Base-by-base conservation (phyloP, 2,888 invertebrate genomes). In the Steromphala cineraria region DNA sequence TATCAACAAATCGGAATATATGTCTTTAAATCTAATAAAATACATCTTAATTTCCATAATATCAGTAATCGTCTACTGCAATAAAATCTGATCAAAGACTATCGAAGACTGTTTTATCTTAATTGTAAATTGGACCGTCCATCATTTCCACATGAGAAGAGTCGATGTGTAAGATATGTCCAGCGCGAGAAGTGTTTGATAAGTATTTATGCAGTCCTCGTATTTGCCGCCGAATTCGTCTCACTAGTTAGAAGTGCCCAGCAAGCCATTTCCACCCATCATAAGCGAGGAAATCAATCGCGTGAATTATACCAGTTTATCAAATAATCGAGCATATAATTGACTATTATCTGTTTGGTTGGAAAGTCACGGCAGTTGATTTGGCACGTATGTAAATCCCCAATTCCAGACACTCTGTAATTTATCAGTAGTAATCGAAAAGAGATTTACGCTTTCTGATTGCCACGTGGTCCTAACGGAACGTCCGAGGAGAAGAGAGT, bases 351-450 rank as follows among this genome's bases (percentile, higher is more conserved):
- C 71, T 71, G 71, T 71, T 71, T 71, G 71, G 71, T 36, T 40
- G 71, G 36, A 19, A 36, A 71, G 71, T 36, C 71, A 71, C 71
- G 71, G 36, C 71, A 71, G 71, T 71, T 71, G 71, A 71, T 71
- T 71, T 36, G 71, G 71, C 71, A 71, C 71, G 71, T 71, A 71
- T 71, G 71, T 71, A 71, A 71, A 71, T 71, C 36, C 36, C 40
- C 71, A 19, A 19, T 36, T 71, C 71, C 71, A 71, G 71, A 71
- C 71, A 40, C 71, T 71, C 36, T 31, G 36, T 71, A 71, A 71
- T 71, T 71, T 71, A 71, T 71, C 71, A 71, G 71, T 71, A 36
- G 71, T 71, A 71, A 71, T 71, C 71, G 71, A 71, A 71, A 71
- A 71, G 71, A 71, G 71, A 71, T 71, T 71, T 62, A 62, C 28